Evolutionary conservation across 2,113 vertebrate genomes (phyloP).

Genomic region (Oceanites oceanicus): DNA sequence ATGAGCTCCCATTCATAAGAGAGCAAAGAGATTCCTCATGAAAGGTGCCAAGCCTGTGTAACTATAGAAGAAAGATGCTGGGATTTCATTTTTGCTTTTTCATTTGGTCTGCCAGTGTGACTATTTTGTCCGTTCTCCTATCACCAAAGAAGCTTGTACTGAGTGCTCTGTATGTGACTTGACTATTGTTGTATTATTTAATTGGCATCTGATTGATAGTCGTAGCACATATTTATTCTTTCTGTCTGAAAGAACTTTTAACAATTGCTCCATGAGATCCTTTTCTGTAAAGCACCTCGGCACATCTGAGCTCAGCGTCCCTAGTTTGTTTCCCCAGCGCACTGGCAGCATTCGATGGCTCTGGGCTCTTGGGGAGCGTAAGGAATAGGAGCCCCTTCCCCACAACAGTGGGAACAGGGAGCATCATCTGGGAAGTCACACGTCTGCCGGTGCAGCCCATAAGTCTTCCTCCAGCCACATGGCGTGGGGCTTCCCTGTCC

Average conservation of each 20-base stretch:
- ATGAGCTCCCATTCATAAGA: background rate
- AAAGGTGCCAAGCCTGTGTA: background rate
- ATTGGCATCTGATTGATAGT: background rate
- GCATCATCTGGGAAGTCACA: background rate
- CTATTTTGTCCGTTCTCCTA: background rate
- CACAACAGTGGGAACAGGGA: rapidly evolving
- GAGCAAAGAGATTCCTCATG: background rate
- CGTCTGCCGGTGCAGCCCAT: rapidly evolving
- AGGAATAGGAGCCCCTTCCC: background rate
- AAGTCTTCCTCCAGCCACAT: background rate
- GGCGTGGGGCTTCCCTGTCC: background rate
- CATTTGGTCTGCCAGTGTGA: background rate
- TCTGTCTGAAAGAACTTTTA: background rate
- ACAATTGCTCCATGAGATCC: background rate
- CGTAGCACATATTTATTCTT: background rate
- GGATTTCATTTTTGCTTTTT: background rate
- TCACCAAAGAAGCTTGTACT: background rate
- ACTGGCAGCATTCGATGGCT: background rate
- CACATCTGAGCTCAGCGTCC: background rate
- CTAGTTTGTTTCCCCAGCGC: rapidly evolving
- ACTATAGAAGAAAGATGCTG: background rate
- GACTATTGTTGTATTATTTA: background rate
- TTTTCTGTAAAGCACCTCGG: background rate
- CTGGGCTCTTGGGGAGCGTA: background rate
- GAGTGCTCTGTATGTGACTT: background rate